Evolutionary conservation across 64 coral and sea anemone species (phyloP), one percentile per base, ranked within the genome.

Genomic region (Montipora cactus): DNA sequence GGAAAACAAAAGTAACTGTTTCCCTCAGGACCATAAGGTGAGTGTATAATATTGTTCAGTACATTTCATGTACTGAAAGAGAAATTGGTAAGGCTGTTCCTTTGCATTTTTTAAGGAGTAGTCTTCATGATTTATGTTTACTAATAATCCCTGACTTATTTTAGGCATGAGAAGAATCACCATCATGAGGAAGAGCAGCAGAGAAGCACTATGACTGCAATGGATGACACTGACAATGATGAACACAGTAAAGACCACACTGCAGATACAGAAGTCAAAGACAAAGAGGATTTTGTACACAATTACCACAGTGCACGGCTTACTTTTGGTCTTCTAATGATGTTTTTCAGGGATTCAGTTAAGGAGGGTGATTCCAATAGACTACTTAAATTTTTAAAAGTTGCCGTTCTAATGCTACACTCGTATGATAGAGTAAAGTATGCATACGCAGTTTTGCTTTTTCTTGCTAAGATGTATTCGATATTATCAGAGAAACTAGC

Each of bases 401-500:
- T 85, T 73, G 79, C 81, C 14, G 8, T 85, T 15, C 74, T 71
- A 4, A 77, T 92, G 21, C 45, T 86, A 37, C 69, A 92, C 75
- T 20, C 37, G 46, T 44, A 92, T 44, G 19, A 37, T 46, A 87
- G 91, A 87, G 72, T 92, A 3, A 92, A 92, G 74, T 78, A 87
- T 71, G 67, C 91, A 50, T 87, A 87, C 78, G 91, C 78, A 78
- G 53, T 87, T 87, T 52, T 92, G 45, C 48, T 87, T 70, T 87
- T 92, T 87, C 58, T 92, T 19, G 81, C 81, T 57, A 86, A 92
- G 77, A 52, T 87, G 7, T 25, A 92, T 84, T 69, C 91, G 7
- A 92, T 92, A 44, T 71, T 92, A 57, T 48, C 50, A 20, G 68
- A 86, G 37, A 70, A 70, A 59, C 51, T 47, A 37, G 72, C 81